These are phyloP conservation scores for Porites divaricata DNA, from an alignment of 92 coral and sea anemone genomes.

Conservation along the genomic window DNA sequence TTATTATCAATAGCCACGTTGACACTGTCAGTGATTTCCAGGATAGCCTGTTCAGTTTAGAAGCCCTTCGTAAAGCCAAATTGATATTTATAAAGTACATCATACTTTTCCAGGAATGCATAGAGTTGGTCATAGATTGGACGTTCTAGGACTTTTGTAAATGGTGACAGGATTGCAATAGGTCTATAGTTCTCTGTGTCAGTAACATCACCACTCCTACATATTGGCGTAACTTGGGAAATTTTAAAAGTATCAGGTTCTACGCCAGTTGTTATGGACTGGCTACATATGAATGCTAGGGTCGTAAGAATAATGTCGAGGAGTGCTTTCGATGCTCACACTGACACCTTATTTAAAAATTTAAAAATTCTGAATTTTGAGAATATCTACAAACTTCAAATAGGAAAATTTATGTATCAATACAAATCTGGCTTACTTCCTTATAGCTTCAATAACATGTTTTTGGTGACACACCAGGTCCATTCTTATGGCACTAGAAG, in stretches of 20 bases:
- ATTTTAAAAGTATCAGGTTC: slow-evolving; percentile 55
- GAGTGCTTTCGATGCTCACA: no score
- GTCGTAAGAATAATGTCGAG: no score
- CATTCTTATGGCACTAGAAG: no score
- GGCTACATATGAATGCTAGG: slow-evolving; percentile 61
- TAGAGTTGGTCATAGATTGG: neutral
- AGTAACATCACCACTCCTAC: slow-evolving; percentile 47
- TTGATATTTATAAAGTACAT: neutral
- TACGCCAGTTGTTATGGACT: slow-evolving; percentile 58
- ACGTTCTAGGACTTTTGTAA: neutral
- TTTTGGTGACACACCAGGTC: no score
- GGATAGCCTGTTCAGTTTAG: neutral
- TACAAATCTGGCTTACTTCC: no score
- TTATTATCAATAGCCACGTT: neutral
- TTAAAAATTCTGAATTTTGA: no score
- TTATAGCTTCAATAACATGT: no score
- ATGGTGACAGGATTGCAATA: slow-evolving; percentile 37
- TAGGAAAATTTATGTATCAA: no score
- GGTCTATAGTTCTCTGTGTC: slow-evolving; percentile 72
- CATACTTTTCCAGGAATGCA: neutral
- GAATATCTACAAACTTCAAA: no score
- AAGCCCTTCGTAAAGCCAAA: slow-evolving; percentile 3
- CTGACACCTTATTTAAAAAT: no score
- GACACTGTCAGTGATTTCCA: neutral
- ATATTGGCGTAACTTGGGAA: slow-evolving; percentile 62